These are phyloP conservation scores for Ceratina calcarata DNA, from an alignment of 1,140 invertebrate genomes.

Conservation along the genomic window DNA sequence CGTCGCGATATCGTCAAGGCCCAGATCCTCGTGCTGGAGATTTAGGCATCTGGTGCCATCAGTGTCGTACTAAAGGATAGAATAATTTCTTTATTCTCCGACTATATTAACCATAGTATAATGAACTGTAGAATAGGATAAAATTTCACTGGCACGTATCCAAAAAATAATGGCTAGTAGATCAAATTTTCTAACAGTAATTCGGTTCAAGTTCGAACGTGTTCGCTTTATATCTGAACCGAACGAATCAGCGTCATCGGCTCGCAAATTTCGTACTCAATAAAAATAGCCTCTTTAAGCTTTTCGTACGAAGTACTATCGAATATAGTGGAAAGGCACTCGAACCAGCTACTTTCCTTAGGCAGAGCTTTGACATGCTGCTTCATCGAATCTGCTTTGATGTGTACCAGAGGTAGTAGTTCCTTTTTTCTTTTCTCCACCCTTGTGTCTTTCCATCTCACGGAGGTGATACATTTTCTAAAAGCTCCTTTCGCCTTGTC, in stretches of 20 bases:
- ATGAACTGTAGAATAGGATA: no score
- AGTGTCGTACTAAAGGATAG: conserved; percentile 54
- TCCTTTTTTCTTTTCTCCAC: neutral
- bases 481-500: no score
- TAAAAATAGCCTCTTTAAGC: conserved; percentile 66
- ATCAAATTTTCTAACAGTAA: no score
- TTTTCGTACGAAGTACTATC: conserved; percentile 50
- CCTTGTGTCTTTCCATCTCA: no score
- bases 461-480: no score
- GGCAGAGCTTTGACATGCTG: conserved; percentile 72
- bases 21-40: conserved; percentile 53
- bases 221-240: neutral
- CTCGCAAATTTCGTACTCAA: conserved; percentile 58
- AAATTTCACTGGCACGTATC: no score
- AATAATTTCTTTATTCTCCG: neutral
- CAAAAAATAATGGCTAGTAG: no score
- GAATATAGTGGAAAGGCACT: conserved; percentile 65
- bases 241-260: neutral
- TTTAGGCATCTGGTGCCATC: conserved; percentile 47
- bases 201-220: neutral
- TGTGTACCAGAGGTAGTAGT: conserved; percentile 67
- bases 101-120: no score
- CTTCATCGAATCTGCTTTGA: conserved; percentile 75
- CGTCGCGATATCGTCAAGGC: conserved; percentile 55
- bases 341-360: conserved; percentile 67